Evolutionary conservation across 2,797 vertebrate species (phyloP), one percentile per base, ranked within the genome.

Genomic region (Heliangelus exortis): DNA sequence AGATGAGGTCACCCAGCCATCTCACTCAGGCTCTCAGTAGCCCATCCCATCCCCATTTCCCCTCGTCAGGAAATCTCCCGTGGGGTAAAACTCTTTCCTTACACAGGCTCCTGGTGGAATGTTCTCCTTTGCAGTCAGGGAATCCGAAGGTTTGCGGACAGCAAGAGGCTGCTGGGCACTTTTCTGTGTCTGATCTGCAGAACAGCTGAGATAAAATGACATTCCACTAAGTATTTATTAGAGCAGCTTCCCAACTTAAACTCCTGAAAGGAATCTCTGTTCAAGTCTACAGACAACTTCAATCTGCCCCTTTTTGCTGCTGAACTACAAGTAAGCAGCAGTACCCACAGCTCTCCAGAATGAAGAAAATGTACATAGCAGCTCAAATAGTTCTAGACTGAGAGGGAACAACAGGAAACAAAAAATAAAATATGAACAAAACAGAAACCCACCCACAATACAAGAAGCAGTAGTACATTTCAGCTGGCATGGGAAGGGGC

Each of bases 151-250:
- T 76, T 97, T 94, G 62, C 75, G 92, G 91, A 95, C 73, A 67
- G 95, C 84, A 20, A 98, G 97, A 41, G 97, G 97, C 73, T 83
- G 91, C 31, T 81, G 97, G 93, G 89, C 90, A 65, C 74, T 94
- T 65, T 61, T 87, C 87, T 2, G 57, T 13, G 65, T 26, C 2
- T 7, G 36, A 84, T 34, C 96, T 94, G 87, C 76, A 95, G 96
- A 75, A 86, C 87, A 68, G 43, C 97, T 97, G 26, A 82, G 77
- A 69, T 15, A 71, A 84, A 96, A 39, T 59, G 28, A 87, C 26
- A 77, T 12, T 15, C 9, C 22, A 33, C 73, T 54, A 89, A 62
- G 11, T 16, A 39, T 51, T 74, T 62, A 31, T 58, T 33, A 55
- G 8, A 48, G n/a, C 15, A 74, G 26, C 31, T 76, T 50, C 53